Evolutionary conservation across 2,113 vertebrate species (phyloP).

Genomic region (Bos javanicus): DNA sequence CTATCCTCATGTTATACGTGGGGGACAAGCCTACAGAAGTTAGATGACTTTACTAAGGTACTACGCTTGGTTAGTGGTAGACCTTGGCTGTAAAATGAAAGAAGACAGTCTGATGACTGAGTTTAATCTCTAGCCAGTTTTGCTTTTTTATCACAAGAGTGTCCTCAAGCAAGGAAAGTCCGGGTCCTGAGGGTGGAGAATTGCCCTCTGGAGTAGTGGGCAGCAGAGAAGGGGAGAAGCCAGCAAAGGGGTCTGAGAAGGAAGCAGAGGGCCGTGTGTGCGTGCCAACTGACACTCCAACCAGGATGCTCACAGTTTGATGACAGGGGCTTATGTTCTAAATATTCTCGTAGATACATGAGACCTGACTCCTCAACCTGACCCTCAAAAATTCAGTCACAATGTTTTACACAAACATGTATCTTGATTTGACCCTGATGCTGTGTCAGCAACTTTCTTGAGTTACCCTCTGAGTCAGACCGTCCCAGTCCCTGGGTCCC

Average conservation of each 20-base stretch:
- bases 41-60: not conserved
- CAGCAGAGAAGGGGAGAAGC: not conserved
- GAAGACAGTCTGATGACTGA: not conserved
- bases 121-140: not conserved
- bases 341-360: not conserved
- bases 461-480: not conserved
- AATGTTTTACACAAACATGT: not conserved
- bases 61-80: not conserved
- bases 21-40: not conserved
- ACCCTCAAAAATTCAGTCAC: not conserved
- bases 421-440: not conserved
- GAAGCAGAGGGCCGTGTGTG: rapidly evolving
- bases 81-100: not conserved
- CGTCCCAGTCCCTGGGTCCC: not conserved
- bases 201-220: not conserved
- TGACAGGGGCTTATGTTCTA: not conserved
- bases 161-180: not conserved
- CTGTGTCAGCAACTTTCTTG: not conserved
- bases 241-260: not conserved
- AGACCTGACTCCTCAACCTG: not conserved
- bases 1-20: not conserved
- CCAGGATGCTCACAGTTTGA: not conserved
- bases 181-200: not conserved
- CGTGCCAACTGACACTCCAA: not conserved
- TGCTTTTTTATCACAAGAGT: not conserved